Evolutionary conservation across 2,888 invertebrate species (phyloP).

Genomic region (Agrotis segetum): DNA sequence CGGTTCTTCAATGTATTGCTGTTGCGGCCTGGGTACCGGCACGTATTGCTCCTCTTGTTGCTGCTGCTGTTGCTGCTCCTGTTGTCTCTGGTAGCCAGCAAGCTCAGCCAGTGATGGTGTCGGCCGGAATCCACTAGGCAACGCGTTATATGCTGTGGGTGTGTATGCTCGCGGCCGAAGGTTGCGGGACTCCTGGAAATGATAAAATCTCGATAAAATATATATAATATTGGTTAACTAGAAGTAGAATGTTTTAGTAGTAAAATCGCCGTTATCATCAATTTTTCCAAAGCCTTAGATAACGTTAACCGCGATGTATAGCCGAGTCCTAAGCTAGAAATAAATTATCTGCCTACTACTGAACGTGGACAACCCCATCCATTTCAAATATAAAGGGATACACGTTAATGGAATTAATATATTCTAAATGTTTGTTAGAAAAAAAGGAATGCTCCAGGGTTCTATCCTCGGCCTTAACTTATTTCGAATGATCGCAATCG

Average conservation of each 20-base stretch:
- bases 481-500: neutral
- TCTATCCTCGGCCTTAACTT: neutral
- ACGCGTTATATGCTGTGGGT: slow-evolving; percentile 80
- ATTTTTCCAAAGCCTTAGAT: neutral
- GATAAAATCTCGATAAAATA: too few species aligned
- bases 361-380: neutral
- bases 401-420: neutral
- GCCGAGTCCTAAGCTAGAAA: neutral
- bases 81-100: slow-evolving; percentile 84
- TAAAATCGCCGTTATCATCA: neutral
- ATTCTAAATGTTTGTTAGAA: neutral
- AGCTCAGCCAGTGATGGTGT: slow-evolving; percentile 86
- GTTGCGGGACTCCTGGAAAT: slow-evolving; percentile 86
- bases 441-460: slow-evolving; percentile 4
- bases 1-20: slow-evolving; percentile 92
- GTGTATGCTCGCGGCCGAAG: slow-evolving; percentile 87
- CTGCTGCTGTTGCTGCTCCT: slow-evolving; percentile 65
- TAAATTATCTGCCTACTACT: neutral
- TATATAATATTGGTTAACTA: neutral
- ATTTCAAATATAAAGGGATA: neutral
- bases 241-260: too few species aligned
- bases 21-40: slow-evolving; percentile 73
- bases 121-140: slow-evolving; percentile 86
- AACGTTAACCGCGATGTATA: neutral
- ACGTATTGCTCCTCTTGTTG: slow-evolving; percentile 74